A percentile compares a stretch with the other conserved stretches of the same genome.
Evolutionary conservation across 2,888 invertebrate species (phyloP).

Genomic region (Meteorus cinctellus): DNA sequence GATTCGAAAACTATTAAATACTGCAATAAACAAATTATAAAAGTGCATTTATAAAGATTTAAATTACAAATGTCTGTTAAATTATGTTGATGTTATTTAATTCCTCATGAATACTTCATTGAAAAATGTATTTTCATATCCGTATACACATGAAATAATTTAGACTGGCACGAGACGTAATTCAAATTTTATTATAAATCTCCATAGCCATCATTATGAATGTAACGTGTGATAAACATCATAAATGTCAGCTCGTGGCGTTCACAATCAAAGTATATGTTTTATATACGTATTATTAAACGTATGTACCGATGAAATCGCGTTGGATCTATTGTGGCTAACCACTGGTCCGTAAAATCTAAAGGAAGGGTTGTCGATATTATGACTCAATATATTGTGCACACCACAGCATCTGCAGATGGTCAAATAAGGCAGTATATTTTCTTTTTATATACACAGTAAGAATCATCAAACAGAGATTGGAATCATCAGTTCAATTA

Average conservation of each 20-base stretch:
- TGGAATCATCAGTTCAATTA: neutral
- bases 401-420: slow-evolving; percentile 47
- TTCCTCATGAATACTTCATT: no score
- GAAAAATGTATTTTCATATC: neutral
- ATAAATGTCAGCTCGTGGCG: neutral
- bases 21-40: no score
- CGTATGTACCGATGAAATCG: slow-evolving; percentile 28
- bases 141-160: neutral
- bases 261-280: slow-evolving; percentile 1
- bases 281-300: slow-evolving; percentile 34
- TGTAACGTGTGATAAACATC: neutral
- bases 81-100: no score
- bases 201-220: neutral
- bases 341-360: slow-evolving; percentile 54
- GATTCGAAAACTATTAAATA: no score
- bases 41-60: no score
- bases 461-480: neutral
- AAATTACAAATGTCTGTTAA: no score
- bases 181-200: slow-evolving; percentile 1
- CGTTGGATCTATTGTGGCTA: slow-evolving; percentile 55
- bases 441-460: neutral
- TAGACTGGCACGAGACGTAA: neutral
- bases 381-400: slow-evolving; percentile 31
- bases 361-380: slow-evolving; percentile 48
- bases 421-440: slow-evolving; percentile 45